Conservation (phyloP, 2,888 invertebrate species). For the Pseudococcus viburni region DNA sequence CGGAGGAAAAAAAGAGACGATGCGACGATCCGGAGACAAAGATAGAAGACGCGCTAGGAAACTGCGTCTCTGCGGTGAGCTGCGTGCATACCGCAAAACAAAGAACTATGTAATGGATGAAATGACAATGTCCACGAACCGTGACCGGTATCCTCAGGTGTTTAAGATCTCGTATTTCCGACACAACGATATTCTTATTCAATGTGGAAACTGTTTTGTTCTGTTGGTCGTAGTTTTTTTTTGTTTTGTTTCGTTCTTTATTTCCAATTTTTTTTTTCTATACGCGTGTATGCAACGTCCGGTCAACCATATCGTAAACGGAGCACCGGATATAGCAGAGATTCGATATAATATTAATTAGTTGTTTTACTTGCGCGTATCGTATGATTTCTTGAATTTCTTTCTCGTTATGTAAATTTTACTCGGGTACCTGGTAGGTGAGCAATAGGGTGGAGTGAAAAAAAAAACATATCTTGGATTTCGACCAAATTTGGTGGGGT, state of each 20-base stretch:
- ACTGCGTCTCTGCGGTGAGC: slow-evolving; percentile 44
- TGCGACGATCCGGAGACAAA: neutral
- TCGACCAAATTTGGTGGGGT: no score
- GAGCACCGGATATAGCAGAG: slow-evolving; percentile 2
- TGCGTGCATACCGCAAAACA: slow-evolving; percentile 48
- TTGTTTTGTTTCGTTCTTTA: neutral
- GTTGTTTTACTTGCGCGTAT: neutral
- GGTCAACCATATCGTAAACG: slow-evolving; percentile 32
- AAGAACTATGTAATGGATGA: slow-evolving; percentile 50
- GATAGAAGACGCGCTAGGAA: slow-evolving; percentile 16
- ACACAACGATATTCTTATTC: slow-evolving; percentile 47
- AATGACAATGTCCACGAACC: slow-evolving; percentile 53
- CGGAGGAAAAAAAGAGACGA: neutral
- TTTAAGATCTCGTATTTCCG: slow-evolving; percentile 44
- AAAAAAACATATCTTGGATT: no score
- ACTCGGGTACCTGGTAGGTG: neutral
- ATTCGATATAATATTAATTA: slow-evolving; percentile 25
- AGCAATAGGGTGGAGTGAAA: no score
- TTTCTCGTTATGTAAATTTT: neutral
- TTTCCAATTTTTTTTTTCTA: slow-evolving; percentile 23
- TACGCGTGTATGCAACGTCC: slow-evolving; percentile 43
- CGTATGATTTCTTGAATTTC: neutral
- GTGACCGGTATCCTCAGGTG: slow-evolving; percentile 51
- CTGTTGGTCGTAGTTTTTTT: neutral
- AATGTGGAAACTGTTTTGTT: slow-evolving; percentile 17